Evolutionary conservation across 2,797 vertebrate species (phyloP).

Genomic region (Acanthiza pusilla): DNA sequence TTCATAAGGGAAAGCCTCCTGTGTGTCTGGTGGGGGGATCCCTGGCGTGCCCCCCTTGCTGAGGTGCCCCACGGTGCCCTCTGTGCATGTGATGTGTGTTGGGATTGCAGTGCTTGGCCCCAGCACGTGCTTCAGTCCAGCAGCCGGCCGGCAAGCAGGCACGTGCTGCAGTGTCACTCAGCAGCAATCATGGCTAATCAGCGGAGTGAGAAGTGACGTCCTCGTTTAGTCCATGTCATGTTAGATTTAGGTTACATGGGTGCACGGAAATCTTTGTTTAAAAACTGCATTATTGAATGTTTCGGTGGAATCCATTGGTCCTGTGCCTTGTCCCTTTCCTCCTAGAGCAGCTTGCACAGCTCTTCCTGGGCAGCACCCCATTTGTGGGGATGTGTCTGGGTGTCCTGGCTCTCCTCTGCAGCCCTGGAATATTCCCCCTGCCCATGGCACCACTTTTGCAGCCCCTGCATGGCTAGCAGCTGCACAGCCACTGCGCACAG

Average conservation of each 20-base stretch:
- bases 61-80: background rate
- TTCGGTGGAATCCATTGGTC: background rate
- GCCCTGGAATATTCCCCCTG: background rate
- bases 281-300: background rate
- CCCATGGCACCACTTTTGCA: rapidly evolving
- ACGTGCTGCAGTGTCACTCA: conserved; percentile 10
- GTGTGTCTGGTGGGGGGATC: background rate
- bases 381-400: background rate
- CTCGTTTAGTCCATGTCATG: conserved; percentile 50
- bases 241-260: conserved; percentile 47
- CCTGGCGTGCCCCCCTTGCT: background rate
- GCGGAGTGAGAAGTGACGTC: conserved; percentile 13
- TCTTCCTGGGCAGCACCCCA: background rate
- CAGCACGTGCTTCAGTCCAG: background rate
- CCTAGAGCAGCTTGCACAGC: background rate
- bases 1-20: background rate
- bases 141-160: background rate
- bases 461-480: background rate
- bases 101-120: background rate
- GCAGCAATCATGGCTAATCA: conserved; percentile 28
- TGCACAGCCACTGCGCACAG: rapidly evolving
- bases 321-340: rapidly evolving
- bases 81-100: rapidly evolving
- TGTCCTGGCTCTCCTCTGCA: background rate
- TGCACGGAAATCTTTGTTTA: background rate